Percentiles rank a stretch among this genome's conserved stretches.
Conservation (phyloP, 1,140 invertebrate species). For the Zaprionus vittiger region DNA sequence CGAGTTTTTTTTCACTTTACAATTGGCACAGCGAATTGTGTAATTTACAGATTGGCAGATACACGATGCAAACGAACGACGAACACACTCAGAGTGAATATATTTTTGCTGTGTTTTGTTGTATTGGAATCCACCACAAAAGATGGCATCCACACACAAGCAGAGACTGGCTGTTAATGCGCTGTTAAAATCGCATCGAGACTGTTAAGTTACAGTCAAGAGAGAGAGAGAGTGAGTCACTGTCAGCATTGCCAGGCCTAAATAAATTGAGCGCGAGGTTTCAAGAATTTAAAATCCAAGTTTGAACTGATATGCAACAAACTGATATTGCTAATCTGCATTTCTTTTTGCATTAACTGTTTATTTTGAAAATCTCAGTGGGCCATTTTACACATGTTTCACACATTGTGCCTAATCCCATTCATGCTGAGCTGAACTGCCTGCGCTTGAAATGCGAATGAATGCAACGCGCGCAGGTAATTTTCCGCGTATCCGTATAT, state of each 20-base stretch:
- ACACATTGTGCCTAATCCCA: slow-evolving; percentile 49
- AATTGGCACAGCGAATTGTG: slow-evolving; percentile 72
- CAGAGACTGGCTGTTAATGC: slow-evolving; percentile 34
- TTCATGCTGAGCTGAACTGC: slow-evolving; percentile 45
- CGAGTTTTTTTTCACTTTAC: slow-evolving; percentile 37
- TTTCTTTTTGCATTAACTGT: slow-evolving; percentile 9
- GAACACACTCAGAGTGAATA: slow-evolving; percentile 54
- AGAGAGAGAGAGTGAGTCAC: slow-evolving; percentile 20
- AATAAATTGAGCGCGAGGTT: slow-evolving; percentile 21
- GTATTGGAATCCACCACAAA: slow-evolving; percentile 70
- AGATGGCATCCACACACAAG: slow-evolving; percentile 35
- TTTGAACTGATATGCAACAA: not conserved
- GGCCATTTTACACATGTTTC: not conserved
- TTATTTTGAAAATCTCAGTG: not conserved
- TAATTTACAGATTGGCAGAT: slow-evolving; percentile 74
- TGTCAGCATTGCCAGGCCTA: slow-evolving; percentile 55
- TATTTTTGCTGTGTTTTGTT: slow-evolving; percentile 48
- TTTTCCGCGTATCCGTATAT: slow-evolving; percentile 44
- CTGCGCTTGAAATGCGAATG: slow-evolving; percentile 16
- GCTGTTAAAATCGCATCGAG: slow-evolving; percentile 19
- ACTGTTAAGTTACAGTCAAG: slow-evolving; percentile 22
- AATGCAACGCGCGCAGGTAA: slow-evolving; percentile 23
- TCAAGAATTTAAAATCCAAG: not conserved
- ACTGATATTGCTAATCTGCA: not conserved
- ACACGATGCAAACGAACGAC: slow-evolving; percentile 53